Evolutionary conservation across 2,113 vertebrate genomes (phyloP), one percentile per base, ranked within the genome.

Genomic region (Callocephalon fimbriatum): DNA sequence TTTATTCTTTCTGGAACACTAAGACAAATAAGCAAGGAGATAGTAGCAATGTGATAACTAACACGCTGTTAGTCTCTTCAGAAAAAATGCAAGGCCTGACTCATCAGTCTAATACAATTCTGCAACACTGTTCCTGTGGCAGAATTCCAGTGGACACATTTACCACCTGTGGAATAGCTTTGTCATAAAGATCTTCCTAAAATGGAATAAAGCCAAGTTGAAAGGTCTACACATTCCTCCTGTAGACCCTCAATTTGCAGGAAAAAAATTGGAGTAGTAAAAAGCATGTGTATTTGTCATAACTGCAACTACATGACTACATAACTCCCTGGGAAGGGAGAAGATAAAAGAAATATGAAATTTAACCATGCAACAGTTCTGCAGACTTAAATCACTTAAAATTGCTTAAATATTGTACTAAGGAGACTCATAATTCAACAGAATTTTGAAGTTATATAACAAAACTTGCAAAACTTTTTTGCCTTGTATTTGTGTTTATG

Each of bases 61-160:
- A 75, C 44, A 58, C 19, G 38, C 35, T 94, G 47, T 63, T 88
- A 84, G n/a, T 59, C 35, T 74, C 65, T 51, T 71, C 76, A 84
- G 47, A 74, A 81, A 63, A 84, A 51, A 72, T 35, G 44, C 1
- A 6, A 93, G 48, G 37, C 37, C 65, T 95, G 88, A 92, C 80
- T 94, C 86, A 96, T 68, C 65, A 93, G 37, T 72, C n/a, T 83
- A 63, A 84, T 86, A 79, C 16, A 90, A 65, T 86, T 68, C 76
- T 51, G 20, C 58, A 90, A 84, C 38, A 11, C 38, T 86, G 14
- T 61, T 89, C 65, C 48, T 2, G 2, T 82, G 67, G 68, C 73
- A 96, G 79, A 91, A 92, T 84, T 91, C 73, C 77, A 79, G 21
- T 35, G 32, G 58, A 47, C 61, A 79, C 45, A 72, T 93, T 84